phyloP scores from a whole-genome alignment of 2,113 vertebrate species.

The Nyctereutes procyonoides region DNA sequence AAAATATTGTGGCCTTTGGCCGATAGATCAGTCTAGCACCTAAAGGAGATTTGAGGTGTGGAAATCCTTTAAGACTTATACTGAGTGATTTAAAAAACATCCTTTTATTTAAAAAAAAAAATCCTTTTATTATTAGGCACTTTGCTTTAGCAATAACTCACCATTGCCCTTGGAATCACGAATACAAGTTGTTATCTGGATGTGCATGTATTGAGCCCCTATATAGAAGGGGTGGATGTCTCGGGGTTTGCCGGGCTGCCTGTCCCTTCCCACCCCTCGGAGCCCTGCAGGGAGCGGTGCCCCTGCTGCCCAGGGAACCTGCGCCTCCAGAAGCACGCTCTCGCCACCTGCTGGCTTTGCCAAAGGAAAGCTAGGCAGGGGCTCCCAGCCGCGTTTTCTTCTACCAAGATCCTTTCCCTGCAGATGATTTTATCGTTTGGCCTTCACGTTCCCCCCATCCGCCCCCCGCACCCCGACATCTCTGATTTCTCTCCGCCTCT shows the following conservation, averaged over 20 bases:
- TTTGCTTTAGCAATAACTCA: conserved; percentile 1
- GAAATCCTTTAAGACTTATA: not conserved
- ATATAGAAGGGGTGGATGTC: not conserved
- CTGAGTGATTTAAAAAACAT: not conserved
- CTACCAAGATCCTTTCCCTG: not conserved
- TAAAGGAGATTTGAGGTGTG: not conserved
- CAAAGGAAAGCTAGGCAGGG: not conserved
- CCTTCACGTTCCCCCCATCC: not conserved
- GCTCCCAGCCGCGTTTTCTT: not conserved
- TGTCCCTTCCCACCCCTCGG: not conserved
- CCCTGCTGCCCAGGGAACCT: too few species aligned
- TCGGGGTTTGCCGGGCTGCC: not conserved
- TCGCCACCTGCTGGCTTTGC: conserved; percentile 85
- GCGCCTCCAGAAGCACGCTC: conserved; percentile 75
- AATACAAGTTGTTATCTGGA: not conserved
- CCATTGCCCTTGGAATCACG: not conserved
- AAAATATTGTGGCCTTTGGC: not conserved
- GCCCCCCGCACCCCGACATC: not conserved
- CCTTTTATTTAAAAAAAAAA: not conserved
- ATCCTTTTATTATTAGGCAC: not conserved
- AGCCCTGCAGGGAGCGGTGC: too few species aligned
- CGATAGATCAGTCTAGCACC: not conserved
- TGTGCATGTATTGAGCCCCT: not conserved
- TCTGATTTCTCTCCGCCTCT: not conserved
- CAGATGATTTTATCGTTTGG: not conserved